Evolutionary conservation across 1,140 invertebrate genomes (phyloP), one percentile per base, ranked within the genome.

Genomic region (Mesaphorura yosii): DNA sequence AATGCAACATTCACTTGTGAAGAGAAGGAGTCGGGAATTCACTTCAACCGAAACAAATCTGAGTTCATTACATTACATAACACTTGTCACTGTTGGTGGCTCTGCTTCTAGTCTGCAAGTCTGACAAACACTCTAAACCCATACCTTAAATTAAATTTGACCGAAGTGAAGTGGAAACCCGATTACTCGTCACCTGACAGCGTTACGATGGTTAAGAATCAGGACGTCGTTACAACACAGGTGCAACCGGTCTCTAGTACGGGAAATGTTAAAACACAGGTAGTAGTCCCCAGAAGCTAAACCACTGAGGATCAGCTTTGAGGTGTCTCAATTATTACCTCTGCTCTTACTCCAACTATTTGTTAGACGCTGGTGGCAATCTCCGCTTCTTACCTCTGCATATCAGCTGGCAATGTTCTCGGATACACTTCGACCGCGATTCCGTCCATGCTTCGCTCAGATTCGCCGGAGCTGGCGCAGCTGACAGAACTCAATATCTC

Each of bases 341-440:
- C n/a, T 34, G n/a, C 10, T 34, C n/a, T 34, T n/a, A 34, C n/a
- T 34, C n/a, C n/a, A 34, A 34, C n/a, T 34, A 10, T 34, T 34
- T n/a, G 31, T n/a, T n/a, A 34, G 31, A 10, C n/a, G 31, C 10
- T 10, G n/a, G n/a, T 34, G 10, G n/a, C 52, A 4, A 5, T 54
- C 3, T 40, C 34, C 15, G 37, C 48, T 2, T 54, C 20, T 15
- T 54, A 47, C 23, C 17, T 54, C 20, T 38, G 44, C 29, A 26
- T 54, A 14, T 48, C 26, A 28, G 26, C 40, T 23, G 52, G 52
- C 47, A 48, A 47, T 48, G 5, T 54, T 17, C 31, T 46, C 4
- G 52, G 52, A 2, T 54, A 23, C 26, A 54, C 52, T 14, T 54
- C 52, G 15, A 40, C 44, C 22, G 52, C 52, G 2, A 54, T 54